phyloP scores from a whole-genome alignment of 2,113 vertebrate genomes.

The Chloebia gouldiae region DNA sequence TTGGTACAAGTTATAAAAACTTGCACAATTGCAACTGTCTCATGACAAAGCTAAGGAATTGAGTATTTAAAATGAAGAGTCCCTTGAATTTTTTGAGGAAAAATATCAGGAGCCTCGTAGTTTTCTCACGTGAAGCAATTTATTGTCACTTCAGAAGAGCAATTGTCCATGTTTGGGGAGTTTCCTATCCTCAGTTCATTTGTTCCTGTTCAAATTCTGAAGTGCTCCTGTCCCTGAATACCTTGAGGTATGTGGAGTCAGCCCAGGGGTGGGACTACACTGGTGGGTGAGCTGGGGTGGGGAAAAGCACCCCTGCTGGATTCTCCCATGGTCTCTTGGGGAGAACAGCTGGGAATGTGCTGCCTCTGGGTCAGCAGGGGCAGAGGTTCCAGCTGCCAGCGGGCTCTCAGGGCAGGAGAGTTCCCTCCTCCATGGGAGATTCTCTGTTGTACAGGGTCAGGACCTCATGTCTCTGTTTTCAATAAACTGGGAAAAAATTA shows the following conservation, averaged over 20 bases:
- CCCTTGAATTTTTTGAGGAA: not conserved
- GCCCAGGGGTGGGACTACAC: not conserved
- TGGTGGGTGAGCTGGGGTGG: not conserved
- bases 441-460: not conserved
- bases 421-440: not conserved
- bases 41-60: not conserved
- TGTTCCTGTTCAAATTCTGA: not conserved
- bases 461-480: not conserved
- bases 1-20: not conserved
- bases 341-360: not conserved
- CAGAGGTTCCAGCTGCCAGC: not conserved
- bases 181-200: not conserved
- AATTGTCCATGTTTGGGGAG: not conserved
- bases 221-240: no score
- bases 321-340: rapidly evolving
- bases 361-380: not conserved
- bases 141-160: not conserved
- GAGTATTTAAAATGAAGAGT: not conserved
- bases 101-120: not conserved
- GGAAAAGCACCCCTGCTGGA: rapidly evolving
- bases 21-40: not conserved
- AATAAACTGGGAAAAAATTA: not conserved
- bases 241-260: rapidly evolving
- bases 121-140: not conserved
- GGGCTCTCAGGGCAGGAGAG: not conserved